Evolutionary conservation across 2,797 vertebrate species (phyloP).

Genomic region (Acanthurus tractus): DNA sequence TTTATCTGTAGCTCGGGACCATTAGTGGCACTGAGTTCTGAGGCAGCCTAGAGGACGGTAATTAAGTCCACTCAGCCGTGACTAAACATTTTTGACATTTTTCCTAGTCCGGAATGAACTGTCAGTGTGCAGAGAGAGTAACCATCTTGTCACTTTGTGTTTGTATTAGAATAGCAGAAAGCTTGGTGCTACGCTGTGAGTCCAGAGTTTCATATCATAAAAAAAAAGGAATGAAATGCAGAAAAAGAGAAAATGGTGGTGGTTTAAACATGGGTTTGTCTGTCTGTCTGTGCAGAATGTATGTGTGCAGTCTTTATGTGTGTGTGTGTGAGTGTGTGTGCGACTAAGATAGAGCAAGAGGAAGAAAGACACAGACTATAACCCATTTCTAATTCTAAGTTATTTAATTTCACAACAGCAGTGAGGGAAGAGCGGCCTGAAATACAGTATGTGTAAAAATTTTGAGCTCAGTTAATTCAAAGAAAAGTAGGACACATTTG

Average conservation of each 20-base stretch:
- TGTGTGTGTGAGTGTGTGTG: slow-evolving; percentile 10
- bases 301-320: slow-evolving; percentile 5
- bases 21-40: slow-evolving; percentile 93
- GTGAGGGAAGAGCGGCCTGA: slow-evolving; percentile 49
- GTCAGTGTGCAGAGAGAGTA: slow-evolving; percentile 94
- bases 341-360: slow-evolving; percentile 34
- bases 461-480: slow-evolving; percentile 66
- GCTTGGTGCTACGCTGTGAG: slow-evolving; percentile 80
- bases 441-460: slow-evolving; percentile 66
- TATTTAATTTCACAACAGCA: slow-evolving; percentile 66
- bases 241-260: slow-evolving; percentile 55
- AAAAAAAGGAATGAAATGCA: slow-evolving; percentile 51
- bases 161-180: slow-evolving; percentile 88
- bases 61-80: slow-evolving; percentile 98
- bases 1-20: slow-evolving; percentile 96
- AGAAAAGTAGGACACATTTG: slow-evolving; percentile 77
- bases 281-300: slow-evolving; percentile 37
- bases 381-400: slow-evolving; percentile 70
- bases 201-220: slow-evolving; percentile 71
- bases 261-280: slow-evolving; percentile 56
- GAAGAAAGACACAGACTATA: slow-evolving; percentile 35
- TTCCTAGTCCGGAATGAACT: slow-evolving; percentile 97
- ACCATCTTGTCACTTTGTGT: slow-evolving; percentile 95
- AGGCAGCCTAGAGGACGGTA: slow-evolving; percentile 93
- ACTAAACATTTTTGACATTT: slow-evolving; percentile 99